Evolutionary conservation across 1,140 invertebrate species (phyloP).

Genomic region (Polypedilum pembai): DNA sequence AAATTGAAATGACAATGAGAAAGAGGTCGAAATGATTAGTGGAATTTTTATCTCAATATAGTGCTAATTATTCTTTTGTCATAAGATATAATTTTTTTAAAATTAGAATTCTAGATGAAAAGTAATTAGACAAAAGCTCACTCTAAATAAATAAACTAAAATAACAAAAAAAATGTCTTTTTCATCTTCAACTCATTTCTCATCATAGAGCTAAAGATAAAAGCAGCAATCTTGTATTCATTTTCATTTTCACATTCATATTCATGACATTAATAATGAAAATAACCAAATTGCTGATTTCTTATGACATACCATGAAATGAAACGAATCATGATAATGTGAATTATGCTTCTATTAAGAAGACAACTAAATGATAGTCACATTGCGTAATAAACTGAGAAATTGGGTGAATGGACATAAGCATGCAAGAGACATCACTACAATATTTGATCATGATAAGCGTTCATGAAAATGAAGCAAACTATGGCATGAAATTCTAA

Average conservation of each 20-base stretch:
- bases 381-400: conserved; percentile 3
- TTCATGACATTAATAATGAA: conserved; percentile 14
- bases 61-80: too few species aligned
- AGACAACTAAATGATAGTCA: neutral
- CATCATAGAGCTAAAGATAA: neutral
- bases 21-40: conserved; percentile 17
- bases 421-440: neutral
- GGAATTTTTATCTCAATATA: too few species aligned
- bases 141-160: neutral
- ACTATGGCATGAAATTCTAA: neutral
- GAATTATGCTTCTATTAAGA: conserved; percentile 1
- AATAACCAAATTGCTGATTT: conserved; percentile 18
- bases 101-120: too few species aligned
- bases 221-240: neutral
- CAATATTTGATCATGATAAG: conserved; percentile 18
- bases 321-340: conserved; percentile 18
- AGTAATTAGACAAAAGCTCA: too few species aligned
- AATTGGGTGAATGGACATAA: neutral
- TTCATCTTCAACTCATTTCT: neutral
- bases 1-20: neutral
- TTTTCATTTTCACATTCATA: conserved; percentile 14
- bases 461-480: neutral
- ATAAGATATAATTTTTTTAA: too few species aligned
- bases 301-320: conserved; percentile 15
- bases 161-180: neutral